Base-by-base conservation (phyloP, 2,113 vertebrate genomes). In the Dipodomys spectabilis region DNA sequence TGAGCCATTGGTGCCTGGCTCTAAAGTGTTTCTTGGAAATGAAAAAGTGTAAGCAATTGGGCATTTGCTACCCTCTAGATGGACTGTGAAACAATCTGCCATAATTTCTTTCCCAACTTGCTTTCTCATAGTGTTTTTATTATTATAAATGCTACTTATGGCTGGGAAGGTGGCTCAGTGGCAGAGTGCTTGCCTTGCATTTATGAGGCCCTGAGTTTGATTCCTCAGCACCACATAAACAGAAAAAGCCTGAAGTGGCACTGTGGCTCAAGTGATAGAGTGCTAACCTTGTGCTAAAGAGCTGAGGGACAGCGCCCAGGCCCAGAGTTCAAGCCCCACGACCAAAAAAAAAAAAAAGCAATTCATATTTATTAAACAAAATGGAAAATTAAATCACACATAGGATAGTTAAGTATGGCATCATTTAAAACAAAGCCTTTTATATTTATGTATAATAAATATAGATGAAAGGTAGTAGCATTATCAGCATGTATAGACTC, bases 361-460 rank as follows among this genome's bases (percentile, higher is more conserved):
- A 95, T 15, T 88, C 19, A 4, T 87, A 65, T 19, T 74, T 65
- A 67, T 75, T 79, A 62, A 39, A 8, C 91, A 91, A 94, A 79
- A 6, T 88, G 16, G 19, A 45, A 80, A 88, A 74, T 62, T 49
- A 85, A 90, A 80, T 18, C 10, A 32, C 32, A 88, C 67, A 67
- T 53, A 67, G 1, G 16, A 69, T 30, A 75, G 22, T 44, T 11
- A 89, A 32, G 0, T 4, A 68, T 74, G 45, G 75, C 49, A 81
- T 82, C 27, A 57, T 68, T 79, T 84, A 84, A 45, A 62, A 73
- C 7, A 93, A 86, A 32, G 65, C 0, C n/a, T 91, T 68, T 22
- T 6, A 82, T 75, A 45, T 57, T 44, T 90, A n/a, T 45, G 16
- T 74, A 53, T 35, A 77, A 53, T 32, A 65, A 85, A 53, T 77